These are phyloP conservation scores for Morus bassanus DNA, from an alignment of 2,797 vertebrate species.

Conservation along the genomic window DNA sequence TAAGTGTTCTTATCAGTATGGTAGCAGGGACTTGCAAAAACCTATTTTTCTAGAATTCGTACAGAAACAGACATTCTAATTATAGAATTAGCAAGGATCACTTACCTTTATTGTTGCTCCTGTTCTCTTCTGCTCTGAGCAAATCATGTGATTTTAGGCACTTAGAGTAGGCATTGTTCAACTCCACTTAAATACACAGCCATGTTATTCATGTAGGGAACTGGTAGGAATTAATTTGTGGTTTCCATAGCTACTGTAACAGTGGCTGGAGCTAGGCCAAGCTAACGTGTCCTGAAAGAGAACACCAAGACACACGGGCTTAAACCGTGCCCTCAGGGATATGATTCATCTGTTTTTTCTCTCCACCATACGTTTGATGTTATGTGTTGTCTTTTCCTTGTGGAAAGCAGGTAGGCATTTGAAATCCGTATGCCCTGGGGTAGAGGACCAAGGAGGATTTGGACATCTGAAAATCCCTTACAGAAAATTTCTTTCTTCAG, in stretches of 20 bases:
- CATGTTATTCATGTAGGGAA: not conserved
- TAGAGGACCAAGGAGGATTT: not conserved
- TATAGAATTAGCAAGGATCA: not conserved
- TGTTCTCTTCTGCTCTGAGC: not conserved
- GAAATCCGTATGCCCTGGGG: not conserved
- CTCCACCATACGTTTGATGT: not conserved
- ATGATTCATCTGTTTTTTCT: not conserved
- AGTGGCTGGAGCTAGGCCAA: slow-evolving; percentile 15
- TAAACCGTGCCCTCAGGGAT: not conserved
- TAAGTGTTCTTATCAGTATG: not conserved
- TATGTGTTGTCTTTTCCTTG: not conserved
- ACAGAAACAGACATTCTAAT: not conserved
- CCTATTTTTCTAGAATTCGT: not conserved
- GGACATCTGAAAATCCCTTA: not conserved
- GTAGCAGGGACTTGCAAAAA: not conserved
- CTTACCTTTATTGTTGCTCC: not conserved
- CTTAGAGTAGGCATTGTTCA: not conserved
- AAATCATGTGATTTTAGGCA: not conserved
- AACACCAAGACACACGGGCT: not conserved
- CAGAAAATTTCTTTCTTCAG: not conserved
- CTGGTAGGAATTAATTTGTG: slow-evolving; percentile 22
- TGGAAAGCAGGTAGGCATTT: not conserved
- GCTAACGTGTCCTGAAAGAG: slow-evolving; percentile 22
- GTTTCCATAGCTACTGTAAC: slow-evolving; percentile 31
- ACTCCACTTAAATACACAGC: not conserved